Conservation (phyloP, 1,140 invertebrate genomes). For the Listronotus bonariensis region DNA sequence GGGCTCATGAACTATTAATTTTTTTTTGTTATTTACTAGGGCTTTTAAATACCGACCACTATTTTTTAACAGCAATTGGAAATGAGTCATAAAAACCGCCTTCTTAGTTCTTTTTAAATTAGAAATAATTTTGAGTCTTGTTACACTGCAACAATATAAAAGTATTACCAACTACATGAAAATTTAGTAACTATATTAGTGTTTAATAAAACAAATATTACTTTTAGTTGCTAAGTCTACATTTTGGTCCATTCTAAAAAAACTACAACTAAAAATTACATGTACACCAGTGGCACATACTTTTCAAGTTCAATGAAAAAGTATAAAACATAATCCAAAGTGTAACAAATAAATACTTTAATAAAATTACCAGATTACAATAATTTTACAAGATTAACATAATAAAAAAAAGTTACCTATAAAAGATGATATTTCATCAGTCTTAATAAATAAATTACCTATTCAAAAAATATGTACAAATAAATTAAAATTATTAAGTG, state of each 20-base stretch:
- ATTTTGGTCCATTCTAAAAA: constrained; percentile 14
- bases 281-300: neutral
- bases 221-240: neutral
- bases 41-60: too few relatives aligned
- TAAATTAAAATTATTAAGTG: constrained; percentile 45
- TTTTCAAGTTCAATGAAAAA: neutral
- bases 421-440: constrained; percentile 49
- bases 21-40: too few relatives aligned
- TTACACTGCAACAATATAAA: too few relatives aligned
- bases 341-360: constrained; percentile 32
- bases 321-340: constrained; percentile 1
- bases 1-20: too few relatives aligned
- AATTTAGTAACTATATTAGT: too few relatives aligned
- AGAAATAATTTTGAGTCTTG: too few relatives aligned
- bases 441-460: constrained; percentile 52
- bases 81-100: too few relatives aligned
- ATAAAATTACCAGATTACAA: constrained; percentile 19
- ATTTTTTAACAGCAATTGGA: too few relatives aligned
- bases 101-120: too few relatives aligned
- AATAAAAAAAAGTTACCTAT: constrained; percentile 35
- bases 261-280: constrained; percentile 12
- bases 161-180: too few relatives aligned
- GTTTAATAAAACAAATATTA: too few relatives aligned
- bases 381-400: constrained; percentile 14
- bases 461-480: constrained; percentile 46